Percentiles rank a stretch among this genome's conserved stretches.
Evolutionary conservation across 92 coral and sea anemone genomes (phyloP).

Genomic region (Scolanthus callimorphus): DNA sequence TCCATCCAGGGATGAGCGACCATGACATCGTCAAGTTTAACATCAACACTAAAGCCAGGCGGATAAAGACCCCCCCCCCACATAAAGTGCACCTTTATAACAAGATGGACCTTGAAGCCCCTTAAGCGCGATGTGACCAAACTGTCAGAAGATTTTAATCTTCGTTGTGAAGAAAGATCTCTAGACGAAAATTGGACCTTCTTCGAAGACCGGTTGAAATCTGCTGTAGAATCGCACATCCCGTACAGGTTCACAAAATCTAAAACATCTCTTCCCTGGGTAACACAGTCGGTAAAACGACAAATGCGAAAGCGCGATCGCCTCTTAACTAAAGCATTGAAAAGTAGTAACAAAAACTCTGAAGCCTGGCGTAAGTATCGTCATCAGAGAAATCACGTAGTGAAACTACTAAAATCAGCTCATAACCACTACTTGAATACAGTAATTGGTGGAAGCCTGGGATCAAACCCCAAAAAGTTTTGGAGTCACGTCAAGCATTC

Average conservation of each 20-base stretch:
- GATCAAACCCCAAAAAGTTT: conserved; percentile 57
- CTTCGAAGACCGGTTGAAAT: background rate
- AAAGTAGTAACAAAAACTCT: conserved; percentile 15
- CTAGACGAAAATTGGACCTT: conserved; percentile 9
- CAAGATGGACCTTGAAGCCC: conserved; percentile 12
- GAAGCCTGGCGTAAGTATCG: conserved; percentile 34
- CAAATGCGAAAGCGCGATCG: conserved; percentile 63
- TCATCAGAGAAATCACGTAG: conserved; percentile 39
- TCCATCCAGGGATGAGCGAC: conserved; percentile 43
- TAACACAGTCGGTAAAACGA: conserved; percentile 9
- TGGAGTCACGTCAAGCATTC: conserved; percentile 44
- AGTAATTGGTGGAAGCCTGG: conserved; percentile 45
- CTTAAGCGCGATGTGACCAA: conserved; percentile 22
- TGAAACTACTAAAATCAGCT: conserved; percentile 43
- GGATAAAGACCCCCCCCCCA: conserved; percentile 18
- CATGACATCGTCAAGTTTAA: conserved; percentile 32
- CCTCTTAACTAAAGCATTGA: conserved; percentile 44
- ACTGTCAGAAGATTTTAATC: background rate
- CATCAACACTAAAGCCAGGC: conserved; percentile 5
- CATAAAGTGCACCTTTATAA: conserved; percentile 18
- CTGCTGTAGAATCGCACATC: background rate
- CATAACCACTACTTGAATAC: conserved; percentile 38
- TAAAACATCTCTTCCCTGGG: background rate
- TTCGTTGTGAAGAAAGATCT: background rate
- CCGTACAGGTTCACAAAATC: conserved; percentile 1